Base-by-base conservation (phyloP, 1,140 invertebrate species). In the Drosophila tristis region DNA sequence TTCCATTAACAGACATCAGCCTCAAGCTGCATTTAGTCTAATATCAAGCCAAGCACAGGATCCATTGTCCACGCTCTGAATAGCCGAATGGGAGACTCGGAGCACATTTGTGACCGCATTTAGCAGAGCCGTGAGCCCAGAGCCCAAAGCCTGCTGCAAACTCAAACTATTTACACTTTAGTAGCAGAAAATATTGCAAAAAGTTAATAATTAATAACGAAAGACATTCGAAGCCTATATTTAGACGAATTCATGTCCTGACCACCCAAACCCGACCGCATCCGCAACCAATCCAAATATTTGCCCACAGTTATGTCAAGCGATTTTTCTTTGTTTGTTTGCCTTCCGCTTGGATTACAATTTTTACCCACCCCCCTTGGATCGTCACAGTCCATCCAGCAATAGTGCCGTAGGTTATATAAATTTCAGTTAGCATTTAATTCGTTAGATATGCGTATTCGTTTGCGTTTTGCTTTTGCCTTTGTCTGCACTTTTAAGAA, bases 381-480 rank as follows among this genome's bases (percentile, higher is more conserved):
- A 15, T 9, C 13, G 26, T 9, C 13, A 44, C 20, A 20, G 25
- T 3, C 54, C 53, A 39, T 39, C 31, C 54, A 53, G 43, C 42
- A 79, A 43, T 35, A 43, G 20, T 74, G 49, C 64, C 72, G 82
- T 86, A 86, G 82, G 82, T 82, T 86, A 86, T 79, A 82, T 43
- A 39, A 86, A 86, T 87, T 89, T 86, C 78, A 86, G 84, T 86
- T 86, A 86, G 78, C 82, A 50, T 72, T 66, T 78, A 84, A 68
- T 65, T 64, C 39, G 35, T 53, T 86, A 78, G 72, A 75, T 75
- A 86, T 82, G 78, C 77, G 70, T 31, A 9, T 31, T 9, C 31
- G 31, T 31, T 31, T 31, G 29, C 29, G 29, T 31, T 31, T 68
- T 72, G 62, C 76, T 79, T 72, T 58, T 62, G 56, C 51, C 57